Evolutionary conservation across 2,113 vertebrate species (phyloP).

Genomic region (Mohoua ochrocephala): DNA sequence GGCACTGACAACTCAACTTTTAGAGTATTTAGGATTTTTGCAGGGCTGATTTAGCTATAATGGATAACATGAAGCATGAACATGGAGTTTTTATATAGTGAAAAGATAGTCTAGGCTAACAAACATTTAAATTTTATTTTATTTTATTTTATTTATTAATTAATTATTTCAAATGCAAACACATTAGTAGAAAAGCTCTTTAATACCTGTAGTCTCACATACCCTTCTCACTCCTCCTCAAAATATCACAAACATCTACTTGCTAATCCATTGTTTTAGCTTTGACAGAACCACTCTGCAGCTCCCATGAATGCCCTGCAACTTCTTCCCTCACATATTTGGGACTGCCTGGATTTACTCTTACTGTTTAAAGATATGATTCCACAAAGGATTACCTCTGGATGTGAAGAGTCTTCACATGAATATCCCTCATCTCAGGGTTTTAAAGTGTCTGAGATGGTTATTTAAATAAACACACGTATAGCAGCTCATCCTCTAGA

Average conservation of each 20-base stretch:
- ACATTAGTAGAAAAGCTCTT: not conserved
- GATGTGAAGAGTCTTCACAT: not conserved
- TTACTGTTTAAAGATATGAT: not conserved
- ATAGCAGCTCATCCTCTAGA: not conserved
- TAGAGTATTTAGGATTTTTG: not conserved
- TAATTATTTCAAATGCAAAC: not conserved
- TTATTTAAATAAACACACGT: slow-evolving; percentile 1
- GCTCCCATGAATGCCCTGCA: not conserved
- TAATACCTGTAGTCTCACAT: not conserved
- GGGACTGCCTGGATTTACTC: not conserved
- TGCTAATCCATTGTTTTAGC: not conserved
- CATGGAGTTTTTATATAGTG: not conserved
- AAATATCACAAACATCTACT: not conserved
- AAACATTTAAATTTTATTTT: no score
- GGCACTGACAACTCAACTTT: not conserved
- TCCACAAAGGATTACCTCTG: not conserved
- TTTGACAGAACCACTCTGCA: not conserved
- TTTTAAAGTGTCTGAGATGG: not conserved
- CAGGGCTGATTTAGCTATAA: not conserved
- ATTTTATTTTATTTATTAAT: not conserved
- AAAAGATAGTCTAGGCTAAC: not conserved
- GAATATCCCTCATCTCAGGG: not conserved
- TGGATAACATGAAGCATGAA: not conserved
- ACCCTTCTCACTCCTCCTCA: not conserved
- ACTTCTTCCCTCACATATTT: not conserved